Conservation (phyloP, 2,113 vertebrate species). For the Chaetodon auriga region DNA sequence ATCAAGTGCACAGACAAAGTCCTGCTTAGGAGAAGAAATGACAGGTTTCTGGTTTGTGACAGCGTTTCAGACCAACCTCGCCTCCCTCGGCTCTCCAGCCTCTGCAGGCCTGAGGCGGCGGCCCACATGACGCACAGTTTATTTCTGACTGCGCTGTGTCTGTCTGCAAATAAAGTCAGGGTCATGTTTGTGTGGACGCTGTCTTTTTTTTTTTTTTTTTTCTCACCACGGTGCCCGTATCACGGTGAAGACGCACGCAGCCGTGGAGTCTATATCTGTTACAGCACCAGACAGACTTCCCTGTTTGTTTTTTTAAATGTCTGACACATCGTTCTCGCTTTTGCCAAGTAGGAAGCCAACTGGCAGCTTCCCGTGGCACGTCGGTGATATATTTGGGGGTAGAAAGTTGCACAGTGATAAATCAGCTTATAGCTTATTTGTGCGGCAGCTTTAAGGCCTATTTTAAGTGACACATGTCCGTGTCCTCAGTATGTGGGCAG, state of each 20-base stretch:
- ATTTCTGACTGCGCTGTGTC: slow-evolving; percentile 47
- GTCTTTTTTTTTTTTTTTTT: not conserved
- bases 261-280: not conserved
- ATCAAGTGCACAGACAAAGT: not conserved
- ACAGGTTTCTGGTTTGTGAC: not conserved
- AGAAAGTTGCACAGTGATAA: slow-evolving; percentile 9
- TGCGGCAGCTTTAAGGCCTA: slow-evolving; percentile 10
- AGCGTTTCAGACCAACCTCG: not conserved
- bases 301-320: slow-evolving; percentile 4
- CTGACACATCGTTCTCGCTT: not conserved
- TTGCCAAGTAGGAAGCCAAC: not conserved
- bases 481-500: not conserved
- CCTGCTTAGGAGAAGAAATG: not conserved
- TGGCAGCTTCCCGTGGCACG: not conserved
- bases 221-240: slow-evolving; percentile 3
- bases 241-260: slow-evolving; percentile 1
- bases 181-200: slow-evolving; percentile 35
- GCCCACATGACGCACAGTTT: slow-evolving; percentile 19
- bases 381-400: not conserved
- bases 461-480: slow-evolving; percentile 26
- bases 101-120: not conserved
- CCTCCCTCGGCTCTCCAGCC: not conserved
- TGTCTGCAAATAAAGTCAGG: slow-evolving; percentile 51
- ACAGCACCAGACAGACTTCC: slow-evolving; percentile 19
- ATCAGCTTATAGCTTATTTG: slow-evolving; percentile 11